Base-by-base conservation (phyloP, 2,797 vertebrate species). In the Merluccius polli region DNA sequence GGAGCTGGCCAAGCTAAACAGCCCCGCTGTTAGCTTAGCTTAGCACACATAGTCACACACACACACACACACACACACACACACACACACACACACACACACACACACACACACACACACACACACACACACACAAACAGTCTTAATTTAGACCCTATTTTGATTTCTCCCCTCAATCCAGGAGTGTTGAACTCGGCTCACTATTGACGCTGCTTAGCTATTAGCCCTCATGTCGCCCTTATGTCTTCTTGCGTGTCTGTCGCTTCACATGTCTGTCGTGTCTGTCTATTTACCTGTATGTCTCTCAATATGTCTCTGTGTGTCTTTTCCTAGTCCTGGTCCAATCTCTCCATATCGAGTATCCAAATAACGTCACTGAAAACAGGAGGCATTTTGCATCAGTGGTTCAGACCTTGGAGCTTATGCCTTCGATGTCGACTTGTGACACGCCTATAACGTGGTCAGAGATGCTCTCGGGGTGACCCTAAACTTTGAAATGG, bases 1-100 rank as follows among this genome's bases (percentile, higher is more conserved):
- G 44, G 69, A 44, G 36, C 10, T 33, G 75, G 91, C 92, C 93
- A 94, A 93, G 44, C 86, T 81, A 93, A 93, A 93, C 89, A 93
- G 82, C 79, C 77, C 77, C 75, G 72, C 79, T 78, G 79, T 2
- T 75, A 82, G 32, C 75, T 77, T 67, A 73, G 59, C 72, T 74
- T 75, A 74, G 69, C 81, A 71, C 73, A 75, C 73, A 69, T 72
- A 78, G 65, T 71, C 76, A 75, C 67, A 74, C 75, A 78, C 68
- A 74, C 77, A 79, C 78, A 75, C 41, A 75, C 77, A 73, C 79
- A 78, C 79, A 75, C 18, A 76, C 67, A 32, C 67, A 30, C 48
- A 71, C 48, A 70, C 36, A 69, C 67, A 32, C 30, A 69, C 31
- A 69, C 30, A 69, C 67, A 69, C 67, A 69, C 29, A 68, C 67